Evolutionary conservation across 2,888 invertebrate genomes (phyloP).

Genomic region (Tipula vernalis): DNA sequence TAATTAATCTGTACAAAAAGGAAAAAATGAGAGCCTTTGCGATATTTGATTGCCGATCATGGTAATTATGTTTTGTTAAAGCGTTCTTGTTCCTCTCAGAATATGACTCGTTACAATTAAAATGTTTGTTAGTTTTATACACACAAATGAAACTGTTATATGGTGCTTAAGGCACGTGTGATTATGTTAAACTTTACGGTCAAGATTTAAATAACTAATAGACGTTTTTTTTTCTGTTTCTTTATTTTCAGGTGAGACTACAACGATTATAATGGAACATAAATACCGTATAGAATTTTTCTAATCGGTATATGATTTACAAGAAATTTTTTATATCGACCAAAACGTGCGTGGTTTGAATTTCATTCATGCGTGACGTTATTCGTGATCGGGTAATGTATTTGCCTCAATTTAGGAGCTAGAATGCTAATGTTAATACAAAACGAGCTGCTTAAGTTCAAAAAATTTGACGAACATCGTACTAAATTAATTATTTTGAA

Average conservation of each 20-base stretch:
- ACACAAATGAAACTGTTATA: neutral
- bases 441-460: too few relatives aligned
- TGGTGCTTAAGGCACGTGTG: neutral
- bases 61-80: neutral
- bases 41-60: neutral
- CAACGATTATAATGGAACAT: neutral
- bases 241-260: neutral
- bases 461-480: too few relatives aligned
- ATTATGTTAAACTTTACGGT: neutral
- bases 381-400: too few relatives aligned
- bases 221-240: too few relatives aligned
- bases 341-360: too few relatives aligned
- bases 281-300: neutral
- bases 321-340: too few relatives aligned
- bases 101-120: neutral
- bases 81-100: neutral
- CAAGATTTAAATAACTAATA: neutral
- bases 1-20: neutral
- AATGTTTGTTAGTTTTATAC: neutral
- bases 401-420: too few relatives aligned
- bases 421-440: too few relatives aligned
- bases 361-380: too few relatives aligned
- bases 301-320: neutral
- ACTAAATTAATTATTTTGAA: too few relatives aligned
- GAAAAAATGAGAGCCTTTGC: neutral